Evolutionary conservation across 1,140 invertebrate genomes (phyloP), one percentile per base, ranked within the genome.

Genomic region (Drosophila grimshawi): DNA sequence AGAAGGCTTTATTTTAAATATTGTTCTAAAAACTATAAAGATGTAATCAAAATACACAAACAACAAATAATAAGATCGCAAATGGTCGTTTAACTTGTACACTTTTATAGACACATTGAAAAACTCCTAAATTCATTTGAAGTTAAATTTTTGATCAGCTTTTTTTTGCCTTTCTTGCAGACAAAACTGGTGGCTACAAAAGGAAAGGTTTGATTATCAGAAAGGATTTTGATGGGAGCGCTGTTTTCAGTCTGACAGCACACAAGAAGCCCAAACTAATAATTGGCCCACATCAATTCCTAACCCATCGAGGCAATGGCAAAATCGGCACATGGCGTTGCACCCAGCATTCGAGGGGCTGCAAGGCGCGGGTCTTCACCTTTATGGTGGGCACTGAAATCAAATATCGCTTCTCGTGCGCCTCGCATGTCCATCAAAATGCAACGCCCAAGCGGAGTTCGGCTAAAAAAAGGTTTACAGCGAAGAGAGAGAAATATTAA

Each of bases 271-370:
- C 81, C 11, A 83, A 80, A 56, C 39, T 83, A 3, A 55, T 80
- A 6, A 81, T 83, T 60, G 81, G 53, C 5, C 67, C 69, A 10
- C 59, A 77, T 6, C 55, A 35, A 4, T 83, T 63, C 6, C 65
- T 80, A n/a, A 67, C 62, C 3, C 81, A 86, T 46, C 77, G 81
- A 1, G 51, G 67, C 8, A 19, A 46, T 4, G 74, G 56, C 5
- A 27, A 37, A 32, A 63, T 32, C 8, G 81, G 81, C n/a, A 75
- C 74, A 1, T 85, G 81, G 81, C 78, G 81, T 5, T 85, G 81
- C 46, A 67, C 72, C 53, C 57, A 86, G 7, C 78, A 85, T 27
- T 66, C 70, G 11, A 66, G 67, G 49, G 81, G 81, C 1, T 85
- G 81, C 49, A 86, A 81, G 19, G 82, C 81, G 2, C 52, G 78